These are phyloP conservation scores for Trichacis sp. DNA, from an alignment of 2,888 invertebrate genomes.

Conservation along the genomic window DNA sequence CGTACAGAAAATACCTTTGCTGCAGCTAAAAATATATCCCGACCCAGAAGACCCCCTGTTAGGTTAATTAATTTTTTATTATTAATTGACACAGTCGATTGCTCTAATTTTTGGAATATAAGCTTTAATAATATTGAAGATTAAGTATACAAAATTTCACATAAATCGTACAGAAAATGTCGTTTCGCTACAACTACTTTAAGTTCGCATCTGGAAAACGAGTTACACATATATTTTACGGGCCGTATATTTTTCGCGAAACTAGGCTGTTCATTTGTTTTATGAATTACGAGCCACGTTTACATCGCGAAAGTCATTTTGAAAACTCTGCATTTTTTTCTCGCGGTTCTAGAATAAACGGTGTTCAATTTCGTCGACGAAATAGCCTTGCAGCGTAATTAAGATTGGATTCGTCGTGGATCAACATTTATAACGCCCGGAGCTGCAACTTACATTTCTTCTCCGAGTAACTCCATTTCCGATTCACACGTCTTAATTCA, in stretches of 20 bases:
- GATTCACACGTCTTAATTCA: conserved; percentile 24
- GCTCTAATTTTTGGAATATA: too few species aligned
- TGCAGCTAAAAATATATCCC: too few species aligned
- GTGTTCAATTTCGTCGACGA: conserved; percentile 39
- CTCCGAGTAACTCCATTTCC: conserved; percentile 26
- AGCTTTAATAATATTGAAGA: too few species aligned
- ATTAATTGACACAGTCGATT: too few species aligned
- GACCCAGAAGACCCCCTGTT: too few species aligned
- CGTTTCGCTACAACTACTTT: too few species aligned
- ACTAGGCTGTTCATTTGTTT: neutral
- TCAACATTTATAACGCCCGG: conserved; percentile 34
- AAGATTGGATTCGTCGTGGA: conserved; percentile 35
- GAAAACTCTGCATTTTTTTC: neutral
- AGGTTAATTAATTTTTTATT: too few species aligned
- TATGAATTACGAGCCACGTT: neutral
- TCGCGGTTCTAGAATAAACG: neutral
- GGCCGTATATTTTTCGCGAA: neutral
- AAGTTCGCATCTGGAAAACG: neutral
- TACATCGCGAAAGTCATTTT: neutral
- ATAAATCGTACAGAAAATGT: too few species aligned
- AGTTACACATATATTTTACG: neutral
- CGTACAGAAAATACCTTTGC: too few species aligned
- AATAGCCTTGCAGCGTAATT: conserved; percentile 38
- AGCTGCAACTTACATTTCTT: conserved; percentile 30
- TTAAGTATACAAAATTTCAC: too few species aligned